phyloP scores from a whole-genome alignment of 2,797 vertebrate species.

The Rhabdomys pumilio region DNA sequence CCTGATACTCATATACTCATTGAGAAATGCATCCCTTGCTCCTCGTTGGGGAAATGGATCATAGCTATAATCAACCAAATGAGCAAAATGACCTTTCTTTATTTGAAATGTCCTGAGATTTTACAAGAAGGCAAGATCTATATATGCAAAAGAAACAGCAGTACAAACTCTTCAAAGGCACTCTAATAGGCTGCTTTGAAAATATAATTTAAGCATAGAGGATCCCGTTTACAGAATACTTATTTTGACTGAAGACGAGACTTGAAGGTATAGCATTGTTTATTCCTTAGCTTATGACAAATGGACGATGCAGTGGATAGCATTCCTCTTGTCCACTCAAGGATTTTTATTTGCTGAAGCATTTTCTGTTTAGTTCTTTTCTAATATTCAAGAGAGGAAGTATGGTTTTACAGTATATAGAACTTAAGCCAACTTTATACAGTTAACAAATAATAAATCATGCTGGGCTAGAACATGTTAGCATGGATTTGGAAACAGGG shows the following conservation, averaged over 20 bases:
- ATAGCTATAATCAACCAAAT: slow-evolving; percentile 72
- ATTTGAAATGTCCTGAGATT: slow-evolving; percentile 80
- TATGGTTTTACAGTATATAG: background rate
- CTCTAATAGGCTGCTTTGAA: slow-evolving; percentile 66
- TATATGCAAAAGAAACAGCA: slow-evolving; percentile 62
- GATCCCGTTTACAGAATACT: background rate
- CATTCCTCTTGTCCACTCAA: background rate
- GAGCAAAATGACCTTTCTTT: slow-evolving; percentile 76
- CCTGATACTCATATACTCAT: slow-evolving; percentile 47
- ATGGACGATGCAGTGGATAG: background rate
- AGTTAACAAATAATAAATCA: background rate
- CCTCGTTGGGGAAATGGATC: slow-evolving; percentile 67
- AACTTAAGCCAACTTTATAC: slow-evolving; percentile 13
- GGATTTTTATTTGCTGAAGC: background rate
- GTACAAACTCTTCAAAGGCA: slow-evolving; percentile 72
- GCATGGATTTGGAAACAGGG: background rate
- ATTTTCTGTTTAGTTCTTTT: background rate
- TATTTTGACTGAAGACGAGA: background rate
- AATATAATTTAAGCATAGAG: slow-evolving; percentile 44
- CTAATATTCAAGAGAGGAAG: slow-evolving; percentile 25
- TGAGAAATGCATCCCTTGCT: slow-evolving; percentile 70
- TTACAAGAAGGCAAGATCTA: slow-evolving; percentile 54
- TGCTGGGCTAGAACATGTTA: background rate
- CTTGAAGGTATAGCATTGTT: background rate
- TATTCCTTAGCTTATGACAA: background rate